These are phyloP conservation scores for Octomys mimax DNA, from an alignment of 2,797 vertebrate genomes.

Conservation along the genomic window DNA sequence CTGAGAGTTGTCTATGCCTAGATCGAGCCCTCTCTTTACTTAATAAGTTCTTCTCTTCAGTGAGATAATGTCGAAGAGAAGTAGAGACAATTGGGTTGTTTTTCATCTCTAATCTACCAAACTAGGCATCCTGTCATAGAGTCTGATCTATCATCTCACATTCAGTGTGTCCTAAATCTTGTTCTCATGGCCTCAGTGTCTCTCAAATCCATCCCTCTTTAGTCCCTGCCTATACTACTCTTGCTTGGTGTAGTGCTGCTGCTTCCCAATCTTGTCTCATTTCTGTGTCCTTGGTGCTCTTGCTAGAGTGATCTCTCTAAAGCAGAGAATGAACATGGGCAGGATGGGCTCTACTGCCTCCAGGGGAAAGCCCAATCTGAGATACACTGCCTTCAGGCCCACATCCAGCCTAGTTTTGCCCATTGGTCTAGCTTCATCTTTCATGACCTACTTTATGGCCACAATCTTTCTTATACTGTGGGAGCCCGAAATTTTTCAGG, in stretches of 20 bases:
- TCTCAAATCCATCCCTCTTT: background rate
- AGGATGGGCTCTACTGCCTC: background rate
- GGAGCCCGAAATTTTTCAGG: background rate
- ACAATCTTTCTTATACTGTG: background rate
- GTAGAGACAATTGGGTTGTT: background rate
- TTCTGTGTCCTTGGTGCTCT: background rate
- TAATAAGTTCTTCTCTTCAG: background rate
- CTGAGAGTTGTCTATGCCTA: background rate
- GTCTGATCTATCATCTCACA: background rate
- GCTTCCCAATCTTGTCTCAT: background rate
- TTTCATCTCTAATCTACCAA: background rate
- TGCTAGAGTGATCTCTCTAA: background rate
- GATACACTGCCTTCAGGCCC: background rate
- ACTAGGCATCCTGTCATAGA: background rate
- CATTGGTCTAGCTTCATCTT: background rate
- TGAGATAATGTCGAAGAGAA: background rate
- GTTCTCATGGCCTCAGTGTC: background rate
- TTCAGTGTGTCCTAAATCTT: background rate
- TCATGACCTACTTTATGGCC: background rate
- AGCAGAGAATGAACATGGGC: background rate
- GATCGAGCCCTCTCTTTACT: background rate
- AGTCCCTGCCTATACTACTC: fast-evolving
- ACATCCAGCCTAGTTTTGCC: background rate
- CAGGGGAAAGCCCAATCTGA: background rate
- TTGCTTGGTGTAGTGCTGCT: fast-evolving